A percentile compares a stretch with the other conserved stretches of the same genome.
Conservation (phyloP, 2,113 vertebrate species). For the Trematomus loennbergii region DNA sequence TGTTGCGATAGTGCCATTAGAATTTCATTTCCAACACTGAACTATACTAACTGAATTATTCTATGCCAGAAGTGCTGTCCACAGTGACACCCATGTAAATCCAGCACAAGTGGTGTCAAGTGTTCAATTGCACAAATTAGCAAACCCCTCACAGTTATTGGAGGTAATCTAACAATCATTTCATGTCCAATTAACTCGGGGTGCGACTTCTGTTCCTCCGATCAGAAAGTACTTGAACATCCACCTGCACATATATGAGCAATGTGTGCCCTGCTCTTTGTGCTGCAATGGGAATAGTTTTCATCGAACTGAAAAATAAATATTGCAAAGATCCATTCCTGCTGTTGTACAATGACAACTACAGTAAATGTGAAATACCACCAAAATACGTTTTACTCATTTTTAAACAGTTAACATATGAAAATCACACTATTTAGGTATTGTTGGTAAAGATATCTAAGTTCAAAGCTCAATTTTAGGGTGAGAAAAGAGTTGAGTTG, state of each 20-base stretch:
- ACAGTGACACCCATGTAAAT: background rate
- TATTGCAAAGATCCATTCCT: background rate
- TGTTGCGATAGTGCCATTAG: no score
- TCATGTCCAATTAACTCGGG: background rate
- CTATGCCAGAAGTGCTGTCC: background rate
- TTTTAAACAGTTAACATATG: no score
- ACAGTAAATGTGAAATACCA: no score
- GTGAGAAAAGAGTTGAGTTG: background rate
- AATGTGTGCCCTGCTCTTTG: background rate
- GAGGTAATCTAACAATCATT: background rate
- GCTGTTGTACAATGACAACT: no score
- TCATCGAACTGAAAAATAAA: background rate
- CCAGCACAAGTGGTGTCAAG: background rate
- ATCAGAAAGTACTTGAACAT: conserved; percentile 5
- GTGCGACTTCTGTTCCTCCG: background rate
- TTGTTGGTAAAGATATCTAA: no score
- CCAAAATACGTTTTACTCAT: no score
- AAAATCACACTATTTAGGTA: no score
- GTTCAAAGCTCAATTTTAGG: no score
- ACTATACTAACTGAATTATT: background rate
- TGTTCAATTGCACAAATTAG: background rate
- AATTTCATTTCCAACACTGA: no score
- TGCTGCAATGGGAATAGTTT: background rate
- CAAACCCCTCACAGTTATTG: background rate
- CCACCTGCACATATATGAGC: background rate